Base-by-base conservation (phyloP, 2,113 vertebrate genomes). In the Pipra filicauda region DNA sequence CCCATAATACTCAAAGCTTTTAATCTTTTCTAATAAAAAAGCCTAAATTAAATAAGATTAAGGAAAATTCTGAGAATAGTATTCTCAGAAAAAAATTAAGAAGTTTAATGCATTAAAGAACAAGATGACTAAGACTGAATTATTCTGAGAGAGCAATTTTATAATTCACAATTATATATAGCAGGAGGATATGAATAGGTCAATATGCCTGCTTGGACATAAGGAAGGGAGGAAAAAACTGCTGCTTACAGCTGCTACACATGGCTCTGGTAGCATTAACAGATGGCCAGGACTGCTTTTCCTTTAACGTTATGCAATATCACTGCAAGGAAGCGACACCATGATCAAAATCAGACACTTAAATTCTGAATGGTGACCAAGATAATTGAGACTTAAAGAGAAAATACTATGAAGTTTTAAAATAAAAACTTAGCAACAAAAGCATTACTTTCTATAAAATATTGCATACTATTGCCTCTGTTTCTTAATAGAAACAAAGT, bases 181-280 rank as follows among this genome's bases (percentile, higher is more conserved):
- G 65, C 59, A 84, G 73, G 17, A 92, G 31, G 52, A 74, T 69
- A 96, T 4, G 73, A 90, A 59, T 7, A 94, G 92, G 90, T 94
- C 79, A 83, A 22, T 46, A 52, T 3, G 79, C 69, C 88, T 91
- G 79, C 75, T 44, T 79, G 88, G 85, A 67, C 95, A 94, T 80
- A 93, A 84, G 90, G 93, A 61, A 77, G 65, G 83, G 72, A 95
- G 72, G 82, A 84, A 94, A 94, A 91, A 37, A 86, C 85, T 92
- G 79, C 88, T 90, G 88, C 93, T 94, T 88, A 74, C 85, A 96
- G 92, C 92, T 92, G 92, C 88, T 49, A 86, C 92, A 78, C 86
- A 85, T 57, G 84, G 93, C 91, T 91, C 85, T 73, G 54, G 86
- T 6, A 88, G 59, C 95, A 92, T 9, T 76, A 83, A 71, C 95